Evolutionary conservation across 2,113 vertebrate genomes (phyloP).

Genomic region (Phylloscopus trochiloides): DNA sequence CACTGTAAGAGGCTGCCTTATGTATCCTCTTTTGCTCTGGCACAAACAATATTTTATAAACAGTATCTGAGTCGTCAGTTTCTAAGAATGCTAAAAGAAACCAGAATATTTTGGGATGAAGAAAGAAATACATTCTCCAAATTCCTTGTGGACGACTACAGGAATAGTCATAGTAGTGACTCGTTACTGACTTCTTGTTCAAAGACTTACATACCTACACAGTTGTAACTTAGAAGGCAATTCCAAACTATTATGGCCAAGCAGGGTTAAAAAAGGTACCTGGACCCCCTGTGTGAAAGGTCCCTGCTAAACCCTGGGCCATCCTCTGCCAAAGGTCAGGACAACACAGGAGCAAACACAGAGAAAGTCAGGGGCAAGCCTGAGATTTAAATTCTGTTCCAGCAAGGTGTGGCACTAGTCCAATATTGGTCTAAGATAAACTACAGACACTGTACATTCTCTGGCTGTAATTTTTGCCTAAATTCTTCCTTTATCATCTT

Average conservation of each 20-base stretch:
- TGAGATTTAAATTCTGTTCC: background rate
- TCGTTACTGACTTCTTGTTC: background rate
- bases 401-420: background rate
- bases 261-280: background rate
- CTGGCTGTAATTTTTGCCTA: background rate
- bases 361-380: background rate
- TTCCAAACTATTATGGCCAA: background rate
- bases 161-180: background rate
- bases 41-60: background rate
- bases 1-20: background rate
- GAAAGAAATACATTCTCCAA: background rate
- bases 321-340: background rate
- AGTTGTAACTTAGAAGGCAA: background rate
- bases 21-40: background rate
- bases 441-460: background rate
- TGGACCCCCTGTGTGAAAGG: background rate
- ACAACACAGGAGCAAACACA: background rate
- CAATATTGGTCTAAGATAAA: background rate
- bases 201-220: background rate
- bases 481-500: background rate
- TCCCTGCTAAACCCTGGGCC: background rate
- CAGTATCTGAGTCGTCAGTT: background rate
- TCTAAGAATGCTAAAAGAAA: background rate
- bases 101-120: background rate
- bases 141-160: background rate